phyloP scores from a whole-genome alignment of 2,888 invertebrate genomes.

The Dioctria linearis region DNA sequence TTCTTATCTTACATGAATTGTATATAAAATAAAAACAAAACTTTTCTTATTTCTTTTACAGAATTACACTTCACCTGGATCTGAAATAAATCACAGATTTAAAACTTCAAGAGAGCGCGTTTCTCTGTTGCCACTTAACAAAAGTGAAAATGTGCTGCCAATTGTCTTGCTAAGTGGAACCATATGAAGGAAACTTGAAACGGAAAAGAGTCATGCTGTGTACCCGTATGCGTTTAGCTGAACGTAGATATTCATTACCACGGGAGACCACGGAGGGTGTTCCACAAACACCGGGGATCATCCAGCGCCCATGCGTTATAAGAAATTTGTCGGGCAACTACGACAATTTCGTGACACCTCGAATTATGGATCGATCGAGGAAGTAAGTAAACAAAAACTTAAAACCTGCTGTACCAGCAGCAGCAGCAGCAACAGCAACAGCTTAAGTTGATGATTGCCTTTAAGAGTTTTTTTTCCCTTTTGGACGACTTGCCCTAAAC shows the following conservation, averaged over 20 bases:
- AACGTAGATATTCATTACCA: slow-evolving; percentile 49
- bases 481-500: background rate
- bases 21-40: slow-evolving; percentile 12
- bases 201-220: slow-evolving; percentile 55
- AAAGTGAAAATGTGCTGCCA: slow-evolving; percentile 45
- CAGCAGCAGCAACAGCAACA: background rate
- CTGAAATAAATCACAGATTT: background rate
- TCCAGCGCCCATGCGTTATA: slow-evolving; percentile 54
- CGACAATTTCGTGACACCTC: slow-evolving; percentile 24
- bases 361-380: slow-evolving; percentile 16
- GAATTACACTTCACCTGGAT: slow-evolving; percentile 4
- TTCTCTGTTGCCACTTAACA: slow-evolving; percentile 12
- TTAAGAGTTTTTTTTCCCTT: background rate
- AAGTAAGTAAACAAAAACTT: slow-evolving; percentile 31
- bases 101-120: background rate
- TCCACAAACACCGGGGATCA: slow-evolving; percentile 28
- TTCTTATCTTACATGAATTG: background rate
- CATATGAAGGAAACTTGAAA: background rate
- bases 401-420: background rate
- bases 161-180: slow-evolving; percentile 42
- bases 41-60: slow-evolving; percentile 7
- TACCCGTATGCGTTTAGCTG: slow-evolving; percentile 55
- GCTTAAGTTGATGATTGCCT: background rate
- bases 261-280: slow-evolving; percentile 51
- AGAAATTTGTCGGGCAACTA: slow-evolving; percentile 53